Evolutionary conservation across 2,113 vertebrate species (phyloP).

Genomic region (Protomyctophum bolini): DNA sequence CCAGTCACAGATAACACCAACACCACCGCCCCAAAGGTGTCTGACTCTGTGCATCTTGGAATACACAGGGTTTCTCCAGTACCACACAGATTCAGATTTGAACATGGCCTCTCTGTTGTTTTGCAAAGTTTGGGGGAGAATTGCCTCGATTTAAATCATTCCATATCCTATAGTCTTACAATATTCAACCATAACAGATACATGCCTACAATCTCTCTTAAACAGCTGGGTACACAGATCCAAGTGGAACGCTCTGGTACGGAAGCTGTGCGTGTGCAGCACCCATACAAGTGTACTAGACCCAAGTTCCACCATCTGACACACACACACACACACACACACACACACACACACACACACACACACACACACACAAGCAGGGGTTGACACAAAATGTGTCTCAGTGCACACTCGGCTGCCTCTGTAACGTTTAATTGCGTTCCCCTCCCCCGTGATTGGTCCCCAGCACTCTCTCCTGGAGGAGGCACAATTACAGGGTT

Average conservation of each 20-base stretch:
- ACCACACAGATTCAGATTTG: background rate
- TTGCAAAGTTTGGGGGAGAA: too few species aligned
- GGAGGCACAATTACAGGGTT: slow-evolving; percentile 29
- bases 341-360: slow-evolving; percentile 1
- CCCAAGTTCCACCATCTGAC: background rate
- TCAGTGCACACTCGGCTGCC: slow-evolving; percentile 28
- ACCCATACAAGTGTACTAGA: too few species aligned
- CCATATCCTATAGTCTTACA: too few species aligned
- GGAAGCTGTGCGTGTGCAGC: too few species aligned
- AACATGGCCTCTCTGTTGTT: slow-evolving; percentile 5
- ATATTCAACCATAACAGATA: too few species aligned
- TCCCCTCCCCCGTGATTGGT: slow-evolving; percentile 32
- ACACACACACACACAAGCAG: background rate
- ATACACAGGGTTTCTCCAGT: background rate
- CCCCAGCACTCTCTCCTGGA: slow-evolving; percentile 19
- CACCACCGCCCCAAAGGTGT: background rate
- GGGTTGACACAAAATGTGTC: slow-evolving; percentile 18
- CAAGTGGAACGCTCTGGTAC: too few species aligned
- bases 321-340: background rate
- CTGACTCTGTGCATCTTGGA: background rate
- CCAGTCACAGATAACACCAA: slow-evolving; percentile 53
- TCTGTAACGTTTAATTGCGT: slow-evolving; percentile 46
- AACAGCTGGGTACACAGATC: too few species aligned
- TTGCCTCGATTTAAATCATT: too few species aligned
- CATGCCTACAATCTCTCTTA: too few species aligned